Conservation (phyloP, 30 jellyfish, hydroid and myxozoan genomes). For the Aurelia aurita complex sp. Pacific region DNA sequence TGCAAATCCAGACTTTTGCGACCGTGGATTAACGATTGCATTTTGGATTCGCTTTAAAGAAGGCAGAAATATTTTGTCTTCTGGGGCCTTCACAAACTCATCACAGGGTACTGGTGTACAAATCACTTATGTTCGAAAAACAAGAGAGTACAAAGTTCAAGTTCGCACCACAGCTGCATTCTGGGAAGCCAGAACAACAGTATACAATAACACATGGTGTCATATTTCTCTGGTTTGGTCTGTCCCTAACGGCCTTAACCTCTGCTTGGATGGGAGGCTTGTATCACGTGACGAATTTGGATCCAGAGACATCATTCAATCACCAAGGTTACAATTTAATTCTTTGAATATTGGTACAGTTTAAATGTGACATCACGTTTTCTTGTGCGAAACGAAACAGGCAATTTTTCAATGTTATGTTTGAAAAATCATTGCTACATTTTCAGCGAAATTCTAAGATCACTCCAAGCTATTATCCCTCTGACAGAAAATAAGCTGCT, state of each 20-base stretch:
- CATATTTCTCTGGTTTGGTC: slow-evolving; percentile 79
- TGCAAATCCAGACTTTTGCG: slow-evolving; percentile 55
- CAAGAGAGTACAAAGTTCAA: slow-evolving; percentile 23
- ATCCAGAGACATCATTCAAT: not conserved
- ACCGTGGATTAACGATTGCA: slow-evolving; percentile 62
- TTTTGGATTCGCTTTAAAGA: slow-evolving; percentile 87
- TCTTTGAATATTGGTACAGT: no score
- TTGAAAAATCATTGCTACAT: no score
- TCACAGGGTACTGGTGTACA: slow-evolving; percentile 84
- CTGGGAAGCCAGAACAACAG: slow-evolving; percentile 63
- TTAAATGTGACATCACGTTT: no score
- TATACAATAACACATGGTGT: slow-evolving; percentile 67
- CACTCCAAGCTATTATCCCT: no score
- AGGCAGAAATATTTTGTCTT: slow-evolving; percentile 77
- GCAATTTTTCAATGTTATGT: no score
- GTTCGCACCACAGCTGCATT: slow-evolving; percentile 51
- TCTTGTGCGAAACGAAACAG: no score
- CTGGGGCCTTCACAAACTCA: slow-evolving; percentile 87
- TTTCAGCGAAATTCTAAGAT: no score
- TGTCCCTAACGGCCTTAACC: slow-evolving; percentile 58
- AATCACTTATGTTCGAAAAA: slow-evolving; percentile 31
- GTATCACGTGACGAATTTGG: slow-evolving; percentile 42
- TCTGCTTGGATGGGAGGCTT: slow-evolving; percentile 71
- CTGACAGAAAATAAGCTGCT: no score
- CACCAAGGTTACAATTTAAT: slow-evolving; percentile 12